These are phyloP conservation scores for Apodemus sylvaticus DNA, from an alignment of 2,113 vertebrate species.

Conservation along the genomic window DNA sequence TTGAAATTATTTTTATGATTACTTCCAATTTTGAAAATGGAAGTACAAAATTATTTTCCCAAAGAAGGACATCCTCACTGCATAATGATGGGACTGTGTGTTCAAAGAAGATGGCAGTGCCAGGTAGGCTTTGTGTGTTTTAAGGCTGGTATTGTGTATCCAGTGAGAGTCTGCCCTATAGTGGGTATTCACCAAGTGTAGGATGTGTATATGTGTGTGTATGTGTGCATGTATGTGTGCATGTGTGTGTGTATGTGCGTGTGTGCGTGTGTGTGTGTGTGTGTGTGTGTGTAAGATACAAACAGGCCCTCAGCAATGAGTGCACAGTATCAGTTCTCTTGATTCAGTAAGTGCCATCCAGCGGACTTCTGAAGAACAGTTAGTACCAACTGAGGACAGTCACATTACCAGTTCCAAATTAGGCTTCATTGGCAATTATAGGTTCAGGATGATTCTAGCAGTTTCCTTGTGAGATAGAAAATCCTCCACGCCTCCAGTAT, in stretches of 20 bases:
- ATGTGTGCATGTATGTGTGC: too few relatives aligned
- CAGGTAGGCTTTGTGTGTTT: background rate
- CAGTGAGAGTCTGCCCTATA: background rate
- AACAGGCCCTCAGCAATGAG: background rate
- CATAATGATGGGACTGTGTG: background rate
- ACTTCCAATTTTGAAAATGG: slow-evolving; percentile 25
- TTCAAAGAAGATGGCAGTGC: background rate
- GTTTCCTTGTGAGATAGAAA: background rate
- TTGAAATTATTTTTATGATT: background rate
- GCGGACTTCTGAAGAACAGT: background rate
- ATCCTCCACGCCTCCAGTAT: rapidly evolving
- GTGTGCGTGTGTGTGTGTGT: too few relatives aligned
- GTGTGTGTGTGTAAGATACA: background rate
- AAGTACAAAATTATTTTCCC: background rate
- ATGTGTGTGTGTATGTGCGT: too few relatives aligned
- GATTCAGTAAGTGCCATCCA: rapidly evolving
- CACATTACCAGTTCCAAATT: background rate
- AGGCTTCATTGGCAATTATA: background rate
- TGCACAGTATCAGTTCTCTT: background rate
- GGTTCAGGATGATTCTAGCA: background rate
- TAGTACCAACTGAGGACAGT: background rate
- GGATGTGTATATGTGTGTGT: background rate
- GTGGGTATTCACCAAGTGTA: background rate
- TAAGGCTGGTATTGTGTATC: background rate
- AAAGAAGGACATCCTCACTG: background rate